Evolutionary conservation across 37 sponge, comb jelly and placozoan genomes (phyloP).

Genomic region (Tethya wilhelma): DNA sequence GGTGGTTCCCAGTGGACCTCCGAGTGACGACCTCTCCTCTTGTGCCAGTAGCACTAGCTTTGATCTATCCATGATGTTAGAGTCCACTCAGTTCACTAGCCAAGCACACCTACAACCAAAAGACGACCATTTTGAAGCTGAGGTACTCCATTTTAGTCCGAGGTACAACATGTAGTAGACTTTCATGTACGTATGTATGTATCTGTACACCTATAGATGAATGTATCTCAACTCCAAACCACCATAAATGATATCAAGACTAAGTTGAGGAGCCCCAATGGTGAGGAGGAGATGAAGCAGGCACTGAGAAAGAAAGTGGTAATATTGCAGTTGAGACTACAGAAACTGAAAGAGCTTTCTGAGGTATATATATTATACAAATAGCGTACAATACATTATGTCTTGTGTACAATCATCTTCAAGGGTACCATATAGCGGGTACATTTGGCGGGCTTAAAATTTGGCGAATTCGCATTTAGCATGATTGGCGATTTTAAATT

Average conservation of each 20-base stretch:
- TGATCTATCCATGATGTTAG: no score
- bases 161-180: not conserved
- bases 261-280: slow-evolving; percentile 2
- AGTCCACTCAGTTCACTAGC: no score
- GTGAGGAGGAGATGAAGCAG: slow-evolving; percentile 15
- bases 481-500: no score
- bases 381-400: no score
- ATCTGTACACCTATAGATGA: no score
- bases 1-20: no score
- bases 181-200: no score
- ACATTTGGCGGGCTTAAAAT: no score
- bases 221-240: slow-evolving; percentile 20
- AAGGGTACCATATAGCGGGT: not conserved
- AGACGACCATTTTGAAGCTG: slow-evolving; percentile 16
- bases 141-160: not conserved
- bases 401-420: not conserved
- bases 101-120: not conserved
- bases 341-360: slow-evolving; percentile 50
- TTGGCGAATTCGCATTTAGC: no score
- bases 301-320: slow-evolving; percentile 40
- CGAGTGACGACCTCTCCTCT: no score
- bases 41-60: no score
- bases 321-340: slow-evolving; percentile 53
- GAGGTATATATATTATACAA: not conserved
- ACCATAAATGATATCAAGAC: slow-evolving; percentile 45